Evolutionary conservation across 2,797 vertebrate genomes (phyloP).

Genomic region (Hemitrygon akajei): DNA sequence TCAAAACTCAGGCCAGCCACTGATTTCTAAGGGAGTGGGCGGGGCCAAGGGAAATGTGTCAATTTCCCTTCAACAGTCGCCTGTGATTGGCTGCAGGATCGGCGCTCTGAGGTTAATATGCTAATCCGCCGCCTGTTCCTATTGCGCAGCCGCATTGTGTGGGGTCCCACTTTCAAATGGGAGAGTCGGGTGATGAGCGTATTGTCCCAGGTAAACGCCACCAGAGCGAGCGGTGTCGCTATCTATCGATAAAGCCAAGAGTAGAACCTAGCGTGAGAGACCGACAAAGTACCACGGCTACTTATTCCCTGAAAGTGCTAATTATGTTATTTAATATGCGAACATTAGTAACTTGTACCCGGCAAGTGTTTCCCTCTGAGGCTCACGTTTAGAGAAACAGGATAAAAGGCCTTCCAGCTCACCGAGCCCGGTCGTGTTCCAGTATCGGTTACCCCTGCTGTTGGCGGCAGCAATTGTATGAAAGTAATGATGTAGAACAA

Average conservation of each 20-base stretch:
- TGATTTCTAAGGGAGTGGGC: neutral
- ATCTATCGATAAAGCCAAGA: neutral
- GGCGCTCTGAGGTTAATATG: too few species aligned
- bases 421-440: too few species aligned
- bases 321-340: neutral
- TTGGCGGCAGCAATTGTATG: neutral
- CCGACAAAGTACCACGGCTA: neutral
- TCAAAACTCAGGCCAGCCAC: neutral
- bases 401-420: neutral
- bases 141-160: neutral
- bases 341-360: neutral
- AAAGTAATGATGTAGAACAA: too few species aligned
- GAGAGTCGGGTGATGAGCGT: neutral
- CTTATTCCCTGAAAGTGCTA: slow-evolving; percentile 25
- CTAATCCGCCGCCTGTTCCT: neutral
- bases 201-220: neutral
- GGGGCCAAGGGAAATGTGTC: neutral
- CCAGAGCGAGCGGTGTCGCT: neutral
- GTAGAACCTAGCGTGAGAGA: neutral
- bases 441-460: too few species aligned
- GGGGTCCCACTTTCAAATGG: neutral
- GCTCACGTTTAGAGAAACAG: neutral
- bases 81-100: neutral
- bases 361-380: neutral
- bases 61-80: neutral